Base-by-base conservation (phyloP, 2,113 vertebrate species). In the Bambusicola thoracicus region DNA sequence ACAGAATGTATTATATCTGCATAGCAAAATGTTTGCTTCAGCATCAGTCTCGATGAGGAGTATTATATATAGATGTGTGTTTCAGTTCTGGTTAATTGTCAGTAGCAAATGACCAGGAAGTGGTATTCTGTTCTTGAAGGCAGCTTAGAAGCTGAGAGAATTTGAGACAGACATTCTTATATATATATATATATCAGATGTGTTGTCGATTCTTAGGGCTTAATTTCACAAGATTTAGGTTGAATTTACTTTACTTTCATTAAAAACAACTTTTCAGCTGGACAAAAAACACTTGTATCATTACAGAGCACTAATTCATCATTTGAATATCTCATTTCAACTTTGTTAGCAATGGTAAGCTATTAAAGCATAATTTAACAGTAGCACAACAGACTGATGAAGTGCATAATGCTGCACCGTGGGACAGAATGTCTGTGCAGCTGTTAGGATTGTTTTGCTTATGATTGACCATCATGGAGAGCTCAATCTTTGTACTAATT, bases 151-250 rank as follows among this genome's bases (percentile, higher is more conserved):
- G 0, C 4, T n/a, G 34, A 56, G 17, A 15, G 9, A 22, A 2
- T 13, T 30, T 0, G 24, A 38, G 29, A 10, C 1, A 25, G 24
- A 3, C 6, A 1, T 73, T 67, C 92, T 80, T 70, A 15, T 0
- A 0, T 46, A n/a, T n/a, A n/a, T n/a, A n/a, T n/a, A n/a, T n/a
- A 1, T n/a, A 68, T 32, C 22, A 21, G 30, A 7, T 32, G 13
- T 56, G 22, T 17, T 49, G 7, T 4, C 1, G 6, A 8, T 41
- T 94, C 34, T 14, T 30, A 2, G 36, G n/a, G 13, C 34, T 85
- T 67, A 19, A 40, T 78, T 86, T 77, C 40, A 3, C 44, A n/a
- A 14, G 17, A 13, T 51, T 13, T 36, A 38, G 11, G 20, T 34
- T 30, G 11, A 56, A 56, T 56, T 56, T 32, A 56, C n/a, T n/a